Evolutionary conservation across 2,797 vertebrate genomes (phyloP).

Genomic region (Sebastes melanostomus): DNA sequence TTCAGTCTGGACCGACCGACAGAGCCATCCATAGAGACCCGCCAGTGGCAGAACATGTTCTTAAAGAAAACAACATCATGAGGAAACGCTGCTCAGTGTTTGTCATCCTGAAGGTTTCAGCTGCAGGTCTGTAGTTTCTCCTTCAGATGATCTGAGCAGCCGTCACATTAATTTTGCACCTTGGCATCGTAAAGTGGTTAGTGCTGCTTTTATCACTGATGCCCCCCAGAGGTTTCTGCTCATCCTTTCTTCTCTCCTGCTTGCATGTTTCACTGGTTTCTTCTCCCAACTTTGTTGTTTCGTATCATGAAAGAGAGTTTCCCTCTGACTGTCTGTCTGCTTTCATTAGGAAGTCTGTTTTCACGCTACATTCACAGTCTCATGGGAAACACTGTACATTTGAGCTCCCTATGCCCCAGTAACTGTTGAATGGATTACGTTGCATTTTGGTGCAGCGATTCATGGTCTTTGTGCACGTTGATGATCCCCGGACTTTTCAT

Average conservation of each 20-base stretch:
- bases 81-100: not conserved
- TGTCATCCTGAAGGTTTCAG: not conserved
- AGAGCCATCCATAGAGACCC: not conserved
- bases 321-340: not conserved
- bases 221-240: not conserved
- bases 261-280: not conserved
- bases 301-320: not conserved
- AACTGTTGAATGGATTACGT: not conserved
- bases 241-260: not conserved
- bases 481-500: no score
- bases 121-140: constrained; percentile 5
- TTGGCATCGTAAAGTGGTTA: not conserved
- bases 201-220: not conserved
- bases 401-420: not conserved
- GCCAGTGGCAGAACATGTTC: not conserved
- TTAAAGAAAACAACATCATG: not conserved
- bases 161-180: not conserved
- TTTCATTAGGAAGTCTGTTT: not conserved
- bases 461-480: not conserved
- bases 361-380: not conserved
- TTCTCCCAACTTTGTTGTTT: not conserved
- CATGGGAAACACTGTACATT: not conserved
- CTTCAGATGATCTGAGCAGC: not conserved
- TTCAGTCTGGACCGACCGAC: not conserved
- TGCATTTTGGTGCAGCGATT: not conserved